These are phyloP conservation scores for Melanotaenia boesemani DNA, from an alignment of 2,797 vertebrate genomes.

Conservation along the genomic window DNA sequence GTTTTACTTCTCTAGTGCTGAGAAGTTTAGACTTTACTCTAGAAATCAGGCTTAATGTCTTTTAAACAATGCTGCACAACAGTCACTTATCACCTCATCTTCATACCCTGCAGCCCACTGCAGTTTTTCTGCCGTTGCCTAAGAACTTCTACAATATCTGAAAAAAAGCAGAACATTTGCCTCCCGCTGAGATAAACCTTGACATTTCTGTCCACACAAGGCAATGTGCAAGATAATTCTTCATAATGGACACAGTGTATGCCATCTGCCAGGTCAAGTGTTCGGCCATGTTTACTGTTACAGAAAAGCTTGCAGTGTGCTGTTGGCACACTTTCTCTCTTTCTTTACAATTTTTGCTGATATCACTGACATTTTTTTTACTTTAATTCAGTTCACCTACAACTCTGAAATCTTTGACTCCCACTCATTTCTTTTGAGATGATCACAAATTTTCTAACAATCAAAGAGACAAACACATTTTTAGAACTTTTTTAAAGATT, in stretches of 20 bases:
- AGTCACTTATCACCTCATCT: conserved; percentile 39
- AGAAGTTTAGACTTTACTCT: conserved; percentile 46
- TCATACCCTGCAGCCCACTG: conserved; percentile 47
- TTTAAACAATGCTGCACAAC: conserved; percentile 28
- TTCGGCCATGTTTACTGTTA: conserved; percentile 54
- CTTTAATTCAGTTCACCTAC: conserved; percentile 34
- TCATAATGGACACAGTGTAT: conserved; percentile 76
- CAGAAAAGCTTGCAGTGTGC: conserved; percentile 69
- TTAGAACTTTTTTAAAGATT: conserved; percentile 48
- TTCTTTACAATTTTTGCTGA: conserved; percentile 34
- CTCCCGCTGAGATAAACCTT: conserved; percentile 55
- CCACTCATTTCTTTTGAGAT: conserved; percentile 29
- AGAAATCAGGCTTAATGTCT: conserved; percentile 34
- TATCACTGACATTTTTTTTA: conserved; percentile 30
- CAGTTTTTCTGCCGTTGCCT: conserved; percentile 43
- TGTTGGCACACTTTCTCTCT: conserved; percentile 54
- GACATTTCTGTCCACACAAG: conserved; percentile 57
- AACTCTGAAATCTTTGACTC: conserved; percentile 37
- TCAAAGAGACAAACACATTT: conserved; percentile 38
- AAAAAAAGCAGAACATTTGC: conserved; percentile 51
- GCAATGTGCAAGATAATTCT: conserved; percentile 68
- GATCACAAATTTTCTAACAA: conserved; percentile 48
- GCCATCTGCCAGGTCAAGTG: conserved; percentile 76
- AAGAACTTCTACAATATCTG: conserved; percentile 44
- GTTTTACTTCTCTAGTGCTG: conserved; percentile 54